phyloP scores from a whole-genome alignment of 2,888 invertebrate genomes.

The Calephelis perditalis region DNA sequence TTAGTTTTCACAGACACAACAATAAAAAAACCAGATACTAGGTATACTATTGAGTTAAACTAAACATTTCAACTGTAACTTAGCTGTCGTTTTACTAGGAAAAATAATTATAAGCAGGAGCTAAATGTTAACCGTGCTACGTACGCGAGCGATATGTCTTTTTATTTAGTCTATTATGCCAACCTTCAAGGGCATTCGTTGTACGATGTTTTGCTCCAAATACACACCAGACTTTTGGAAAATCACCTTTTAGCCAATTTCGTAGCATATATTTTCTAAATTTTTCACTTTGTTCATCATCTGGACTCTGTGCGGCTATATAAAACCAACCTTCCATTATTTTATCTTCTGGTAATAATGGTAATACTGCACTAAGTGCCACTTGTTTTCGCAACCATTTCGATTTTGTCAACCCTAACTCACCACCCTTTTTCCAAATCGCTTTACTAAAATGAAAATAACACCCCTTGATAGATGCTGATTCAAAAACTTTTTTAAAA shows the following conservation, averaged over 20 bases:
- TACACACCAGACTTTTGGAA: background rate
- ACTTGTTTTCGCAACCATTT: background rate
- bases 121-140: too few relatives aligned
- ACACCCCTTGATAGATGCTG: background rate
- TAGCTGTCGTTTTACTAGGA: too few relatives aligned
- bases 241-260: background rate
- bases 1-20: too few relatives aligned
- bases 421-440: conserved; percentile 4
- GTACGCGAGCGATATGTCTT: too few relatives aligned
- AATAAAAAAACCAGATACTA: too few relatives aligned
- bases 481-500: conserved; percentile 5
- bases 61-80: too few relatives aligned
- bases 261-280: conserved; percentile 23
- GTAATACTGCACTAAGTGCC: conserved; percentile 3
- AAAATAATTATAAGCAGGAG: too few relatives aligned
- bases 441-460: conserved; percentile 8
- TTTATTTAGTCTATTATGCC: background rate
- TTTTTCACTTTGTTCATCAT: conserved; percentile 23
- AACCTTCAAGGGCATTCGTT: background rate
- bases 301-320: conserved; percentile 17
- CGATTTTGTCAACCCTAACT: background rate
- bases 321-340: conserved; percentile 14
- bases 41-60: too few relatives aligned
- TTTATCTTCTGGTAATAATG: background rate
- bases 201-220: background rate